These are phyloP conservation scores for Notocelia uddmanniana DNA, from an alignment of 2,888 invertebrate genomes.

Conservation along the genomic window DNA sequence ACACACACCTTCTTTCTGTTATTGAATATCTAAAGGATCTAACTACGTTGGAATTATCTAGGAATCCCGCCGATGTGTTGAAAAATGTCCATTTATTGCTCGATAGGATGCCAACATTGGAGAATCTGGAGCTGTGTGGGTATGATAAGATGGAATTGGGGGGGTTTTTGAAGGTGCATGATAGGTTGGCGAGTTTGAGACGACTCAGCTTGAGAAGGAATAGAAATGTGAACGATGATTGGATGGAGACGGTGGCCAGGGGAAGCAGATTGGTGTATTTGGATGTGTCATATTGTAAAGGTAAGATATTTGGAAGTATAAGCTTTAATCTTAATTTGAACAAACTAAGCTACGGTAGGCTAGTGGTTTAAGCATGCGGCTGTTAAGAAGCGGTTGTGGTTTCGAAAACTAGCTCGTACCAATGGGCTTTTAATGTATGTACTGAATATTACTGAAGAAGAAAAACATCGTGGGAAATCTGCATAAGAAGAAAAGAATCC, in stretches of 20 bases:
- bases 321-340: no score
- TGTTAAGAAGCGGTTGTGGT: no score
- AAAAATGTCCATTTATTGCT: neutral
- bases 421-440: no score
- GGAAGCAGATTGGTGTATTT: neutral
- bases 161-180: neutral
- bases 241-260: neutral
- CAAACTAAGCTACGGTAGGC: no score
- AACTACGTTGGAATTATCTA: neutral
- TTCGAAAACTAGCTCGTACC: no score
- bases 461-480: no score
- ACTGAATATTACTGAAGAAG: no score
- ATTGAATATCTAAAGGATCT: neutral
- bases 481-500: no score
- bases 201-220: slow-evolving; percentile 4
- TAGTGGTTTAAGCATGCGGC: no score
- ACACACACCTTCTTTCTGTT: neutral
- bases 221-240: neutral
- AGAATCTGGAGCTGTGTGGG: slow-evolving; percentile 2
- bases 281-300: slow-evolving; percentile 25
- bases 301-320: neutral
- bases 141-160: slow-evolving; percentile 3
- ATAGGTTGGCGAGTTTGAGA: neutral
- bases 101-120: neutral
- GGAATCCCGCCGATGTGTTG: neutral